These are phyloP conservation scores for Clanis bilineata DNA, from an alignment of 2,888 invertebrate genomes.

Conservation along the genomic window DNA sequence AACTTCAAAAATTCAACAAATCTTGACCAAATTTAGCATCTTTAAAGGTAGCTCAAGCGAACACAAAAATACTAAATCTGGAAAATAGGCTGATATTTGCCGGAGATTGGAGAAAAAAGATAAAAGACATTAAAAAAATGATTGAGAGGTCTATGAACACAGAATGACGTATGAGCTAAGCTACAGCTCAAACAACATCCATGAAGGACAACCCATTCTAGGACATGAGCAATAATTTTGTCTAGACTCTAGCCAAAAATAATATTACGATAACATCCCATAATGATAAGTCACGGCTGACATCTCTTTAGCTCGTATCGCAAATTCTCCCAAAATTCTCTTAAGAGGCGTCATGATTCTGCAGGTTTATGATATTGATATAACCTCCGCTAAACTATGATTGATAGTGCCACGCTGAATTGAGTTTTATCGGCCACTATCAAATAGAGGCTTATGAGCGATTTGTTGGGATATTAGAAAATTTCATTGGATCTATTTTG, in stretches of 20 bases:
- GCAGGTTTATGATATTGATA: conserved; percentile 73
- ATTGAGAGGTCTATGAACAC: too few relatives aligned
- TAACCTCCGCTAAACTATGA: conserved; percentile 73
- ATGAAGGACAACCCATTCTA: too few relatives aligned
- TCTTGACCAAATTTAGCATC: too few relatives aligned
- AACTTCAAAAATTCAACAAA: too few relatives aligned
- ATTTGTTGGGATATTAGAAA: conserved; percentile 67
- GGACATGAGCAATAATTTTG: not conserved
- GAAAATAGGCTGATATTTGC: too few relatives aligned
- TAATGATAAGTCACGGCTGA: conserved; percentile 27
- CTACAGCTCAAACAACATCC: too few relatives aligned
- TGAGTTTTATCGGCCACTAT: conserved; percentile 61
- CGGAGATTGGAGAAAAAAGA: too few relatives aligned
- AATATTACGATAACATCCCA: not conserved
- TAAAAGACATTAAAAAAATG: too few relatives aligned
- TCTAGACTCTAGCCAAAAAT: not conserved
- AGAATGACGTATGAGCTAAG: too few relatives aligned
- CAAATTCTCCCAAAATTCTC: conserved; percentile 50
- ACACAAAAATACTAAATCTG: too few relatives aligned
- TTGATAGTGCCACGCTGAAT: conserved; percentile 72
- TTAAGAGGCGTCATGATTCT: conserved; percentile 66
- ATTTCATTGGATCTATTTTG: conserved; percentile 31
- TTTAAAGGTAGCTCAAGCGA: too few relatives aligned
- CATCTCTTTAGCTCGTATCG: conserved; percentile 21
- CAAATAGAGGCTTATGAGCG: conserved; percentile 50